phyloP scores from a whole-genome alignment of 1,140 invertebrate species.

The Drosophila melanica region DNA sequence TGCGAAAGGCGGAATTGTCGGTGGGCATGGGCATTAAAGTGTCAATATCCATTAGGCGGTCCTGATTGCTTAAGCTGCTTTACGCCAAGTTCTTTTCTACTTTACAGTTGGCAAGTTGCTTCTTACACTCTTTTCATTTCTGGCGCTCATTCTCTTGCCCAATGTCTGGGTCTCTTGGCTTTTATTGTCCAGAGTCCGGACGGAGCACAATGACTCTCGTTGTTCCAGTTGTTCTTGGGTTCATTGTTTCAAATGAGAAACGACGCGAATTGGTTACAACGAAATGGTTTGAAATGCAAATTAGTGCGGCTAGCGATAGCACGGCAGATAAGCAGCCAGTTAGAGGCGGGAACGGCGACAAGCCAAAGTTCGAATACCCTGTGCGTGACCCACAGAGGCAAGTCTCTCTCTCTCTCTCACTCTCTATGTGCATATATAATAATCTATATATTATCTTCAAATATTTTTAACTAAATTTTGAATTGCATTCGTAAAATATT shows the following conservation, averaged over 20 bases:
- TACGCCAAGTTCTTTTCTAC: slow-evolving; percentile 77
- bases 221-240: slow-evolving; percentile 71
- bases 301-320: slow-evolving; percentile 64
- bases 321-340: slow-evolving; percentile 40
- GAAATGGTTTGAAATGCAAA: slow-evolving; percentile 81
- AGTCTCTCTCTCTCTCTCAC: no score
- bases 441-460: no score
- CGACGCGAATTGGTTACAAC: slow-evolving; percentile 79
- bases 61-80: slow-evolving; percentile 81
- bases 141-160: slow-evolving; percentile 31
- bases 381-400: slow-evolving; percentile 2
- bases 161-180: slow-evolving; percentile 58
- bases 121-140: slow-evolving; percentile 36
- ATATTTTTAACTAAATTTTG: no score
- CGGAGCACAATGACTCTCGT: slow-evolving; percentile 72
- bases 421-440: no score
- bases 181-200: slow-evolving; percentile 68
- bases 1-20: slow-evolving; percentile 25
- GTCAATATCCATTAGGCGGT: slow-evolving; percentile 81
- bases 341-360: slow-evolving; percentile 34
- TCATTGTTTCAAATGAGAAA: slow-evolving; percentile 82
- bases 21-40: slow-evolving; percentile 68
- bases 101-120: slow-evolving; percentile 55
- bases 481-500: no score
- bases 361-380: slow-evolving; percentile 67